Conservation (phyloP, 2,797 vertebrate genomes). For the Eulemur mongoz region DNA sequence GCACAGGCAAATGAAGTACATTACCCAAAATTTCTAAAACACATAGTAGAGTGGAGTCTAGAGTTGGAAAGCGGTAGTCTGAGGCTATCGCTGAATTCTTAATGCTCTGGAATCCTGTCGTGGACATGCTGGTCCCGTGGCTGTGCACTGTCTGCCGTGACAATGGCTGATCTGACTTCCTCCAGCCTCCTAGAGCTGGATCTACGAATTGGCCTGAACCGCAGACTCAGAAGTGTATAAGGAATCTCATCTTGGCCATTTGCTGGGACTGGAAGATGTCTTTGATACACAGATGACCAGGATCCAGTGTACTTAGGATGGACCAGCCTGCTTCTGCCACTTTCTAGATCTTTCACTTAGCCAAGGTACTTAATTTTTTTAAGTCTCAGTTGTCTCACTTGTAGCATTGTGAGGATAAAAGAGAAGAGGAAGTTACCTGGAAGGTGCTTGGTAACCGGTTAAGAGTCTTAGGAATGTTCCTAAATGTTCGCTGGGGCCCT, state of each 20-base stretch:
- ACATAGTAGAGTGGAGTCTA: background rate
- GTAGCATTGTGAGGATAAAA: background rate
- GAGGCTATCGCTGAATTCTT: background rate
- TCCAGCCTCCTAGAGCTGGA: background rate
- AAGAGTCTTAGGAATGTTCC: background rate
- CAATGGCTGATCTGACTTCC: background rate
- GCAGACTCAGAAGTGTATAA: background rate
- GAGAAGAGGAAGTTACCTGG: background rate
- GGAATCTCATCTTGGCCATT: background rate
- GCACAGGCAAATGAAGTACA: background rate
- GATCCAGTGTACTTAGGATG: background rate
- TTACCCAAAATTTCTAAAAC: background rate
- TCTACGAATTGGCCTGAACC: background rate
- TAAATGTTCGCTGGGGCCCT: background rate
- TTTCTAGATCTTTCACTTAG: background rate
- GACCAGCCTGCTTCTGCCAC: background rate
- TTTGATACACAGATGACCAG: background rate
- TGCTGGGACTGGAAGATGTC: background rate
- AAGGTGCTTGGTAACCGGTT: background rate
- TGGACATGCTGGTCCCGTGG: background rate
- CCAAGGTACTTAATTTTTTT: background rate
- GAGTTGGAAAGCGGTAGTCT: background rate
- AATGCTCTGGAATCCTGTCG: background rate
- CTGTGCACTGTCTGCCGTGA: background rate
- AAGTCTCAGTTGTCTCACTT: background rate